Evolutionary conservation across 1,140 invertebrate species (phyloP).

Genomic region (Euura saliciscinereae): DNA sequence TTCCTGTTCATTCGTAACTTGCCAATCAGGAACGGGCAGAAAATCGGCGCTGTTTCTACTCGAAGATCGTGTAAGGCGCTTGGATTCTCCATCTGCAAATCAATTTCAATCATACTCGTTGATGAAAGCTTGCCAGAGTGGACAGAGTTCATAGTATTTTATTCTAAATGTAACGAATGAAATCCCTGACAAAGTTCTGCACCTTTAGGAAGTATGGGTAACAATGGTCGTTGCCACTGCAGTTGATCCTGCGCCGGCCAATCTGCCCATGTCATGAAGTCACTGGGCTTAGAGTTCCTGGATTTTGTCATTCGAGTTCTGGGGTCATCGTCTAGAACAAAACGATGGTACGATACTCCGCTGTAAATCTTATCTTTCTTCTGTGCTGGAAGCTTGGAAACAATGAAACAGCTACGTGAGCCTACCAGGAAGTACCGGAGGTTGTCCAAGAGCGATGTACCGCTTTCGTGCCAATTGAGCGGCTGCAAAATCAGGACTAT

Average conservation of each 20-base stretch:
- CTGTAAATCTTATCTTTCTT: not conserved
- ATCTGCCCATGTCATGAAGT: not conserved
- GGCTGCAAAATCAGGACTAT: constrained; percentile 52
- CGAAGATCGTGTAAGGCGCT: not conserved
- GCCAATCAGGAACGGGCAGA: not conserved
- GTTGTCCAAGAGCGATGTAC: constrained; percentile 39
- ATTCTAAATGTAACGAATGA: no score
- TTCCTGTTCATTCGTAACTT: not conserved
- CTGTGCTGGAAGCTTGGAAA: not conserved
- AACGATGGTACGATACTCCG: not conserved
- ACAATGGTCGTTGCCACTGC: not conserved
- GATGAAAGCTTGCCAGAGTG: no score
- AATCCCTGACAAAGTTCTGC: no score
- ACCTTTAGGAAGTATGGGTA: no score
- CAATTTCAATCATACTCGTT: no score
- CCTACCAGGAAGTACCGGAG: constrained; percentile 34
- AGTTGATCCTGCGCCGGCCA: not conserved
- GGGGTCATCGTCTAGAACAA: not conserved
- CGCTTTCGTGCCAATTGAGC: constrained; percentile 49
- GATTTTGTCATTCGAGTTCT: not conserved
- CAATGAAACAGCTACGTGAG: not conserved
- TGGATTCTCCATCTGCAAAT: not conserved
- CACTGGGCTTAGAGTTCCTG: not conserved
- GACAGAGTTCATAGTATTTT: no score
- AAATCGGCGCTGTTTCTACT: not conserved